Conservation (phyloP, 2,888 invertebrate species). For the Loripinus fragilis region DNA sequence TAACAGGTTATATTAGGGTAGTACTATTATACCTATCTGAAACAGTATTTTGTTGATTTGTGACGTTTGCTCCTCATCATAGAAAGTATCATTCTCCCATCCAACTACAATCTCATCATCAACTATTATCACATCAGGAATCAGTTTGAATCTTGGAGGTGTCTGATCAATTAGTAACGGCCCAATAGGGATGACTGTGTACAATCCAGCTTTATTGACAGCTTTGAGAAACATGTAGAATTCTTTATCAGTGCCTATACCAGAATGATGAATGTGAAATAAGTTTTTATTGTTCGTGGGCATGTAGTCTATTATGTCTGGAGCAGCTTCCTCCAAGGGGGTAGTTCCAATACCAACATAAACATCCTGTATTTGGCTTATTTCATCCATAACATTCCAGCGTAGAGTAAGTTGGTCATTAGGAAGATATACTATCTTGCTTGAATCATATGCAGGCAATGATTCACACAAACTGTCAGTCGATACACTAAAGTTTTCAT, state of each 20-base stretch:
- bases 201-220: conserved; percentile 59
- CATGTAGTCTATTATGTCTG: conserved; percentile 48
- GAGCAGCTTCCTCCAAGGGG: background rate
- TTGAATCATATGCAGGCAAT: conserved; percentile 17
- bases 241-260: conserved; percentile 37
- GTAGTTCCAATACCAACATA: conserved; percentile 53
- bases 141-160: conserved; percentile 43
- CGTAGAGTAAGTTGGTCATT: conserved; percentile 45
- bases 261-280: conserved; percentile 48
- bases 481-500: background rate
- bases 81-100: conserved; percentile 52
- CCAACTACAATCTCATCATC: conserved; percentile 30
- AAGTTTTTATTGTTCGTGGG: conserved; percentile 37
- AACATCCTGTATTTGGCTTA: conserved; percentile 58
- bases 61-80: conserved; percentile 54
- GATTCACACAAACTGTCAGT: conserved; percentile 23
- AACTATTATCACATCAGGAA: conserved; percentile 29
- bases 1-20: too few species aligned
- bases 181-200: conserved; percentile 42
- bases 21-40: conserved; percentile 57
- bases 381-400: conserved; percentile 50
- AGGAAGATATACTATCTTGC: conserved; percentile 47
- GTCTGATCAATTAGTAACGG: conserved; percentile 64
- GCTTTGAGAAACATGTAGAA: conserved; percentile 57
- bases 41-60: conserved; percentile 37